Evolutionary conservation across 2,888 invertebrate species (phyloP).

Genomic region (Spatulosminthurus flaviceps): DNA sequence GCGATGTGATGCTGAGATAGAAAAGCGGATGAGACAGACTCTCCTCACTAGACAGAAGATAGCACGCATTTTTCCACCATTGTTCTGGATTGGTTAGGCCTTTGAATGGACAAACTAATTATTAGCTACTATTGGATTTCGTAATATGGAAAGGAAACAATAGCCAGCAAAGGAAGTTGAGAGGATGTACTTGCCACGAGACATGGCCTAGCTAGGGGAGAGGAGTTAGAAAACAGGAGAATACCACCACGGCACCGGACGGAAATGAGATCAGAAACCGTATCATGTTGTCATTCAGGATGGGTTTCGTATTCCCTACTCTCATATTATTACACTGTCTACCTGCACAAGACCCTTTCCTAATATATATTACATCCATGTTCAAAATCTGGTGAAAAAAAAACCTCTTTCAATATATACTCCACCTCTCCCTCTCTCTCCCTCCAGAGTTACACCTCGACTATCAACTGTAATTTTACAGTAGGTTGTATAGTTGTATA

Average conservation of each 20-base stretch:
- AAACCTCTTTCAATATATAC: too few species aligned
- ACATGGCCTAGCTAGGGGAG: too few species aligned
- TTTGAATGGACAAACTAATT: too few species aligned
- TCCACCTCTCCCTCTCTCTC: too few species aligned
- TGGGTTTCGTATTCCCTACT: neutral
- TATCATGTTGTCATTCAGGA: neutral
- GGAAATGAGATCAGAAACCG: slow-evolving; percentile 35
- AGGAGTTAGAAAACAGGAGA: neutral
- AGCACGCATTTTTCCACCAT: too few species aligned
- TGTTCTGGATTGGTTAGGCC: too few species aligned
- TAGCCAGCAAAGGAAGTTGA: neutral
- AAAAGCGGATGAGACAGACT: neutral
- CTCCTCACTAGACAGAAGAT: neutral
- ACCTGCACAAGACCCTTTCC: neutral
- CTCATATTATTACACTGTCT: neutral
- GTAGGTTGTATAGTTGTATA: too few species aligned
- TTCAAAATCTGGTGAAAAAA: too few species aligned
- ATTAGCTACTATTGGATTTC: slow-evolving; percentile 2
- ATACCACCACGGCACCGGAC: slow-evolving; percentile 34
- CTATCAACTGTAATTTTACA: too few species aligned
- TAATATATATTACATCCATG: too few species aligned
- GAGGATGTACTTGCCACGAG: neutral
- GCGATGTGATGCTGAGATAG: neutral
- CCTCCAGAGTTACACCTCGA: too few species aligned
- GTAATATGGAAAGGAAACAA: neutral